These are phyloP conservation scores for Neomonachus schauinslandi DNA, from an alignment of 2,113 vertebrate genomes.

Conservation along the genomic window DNA sequence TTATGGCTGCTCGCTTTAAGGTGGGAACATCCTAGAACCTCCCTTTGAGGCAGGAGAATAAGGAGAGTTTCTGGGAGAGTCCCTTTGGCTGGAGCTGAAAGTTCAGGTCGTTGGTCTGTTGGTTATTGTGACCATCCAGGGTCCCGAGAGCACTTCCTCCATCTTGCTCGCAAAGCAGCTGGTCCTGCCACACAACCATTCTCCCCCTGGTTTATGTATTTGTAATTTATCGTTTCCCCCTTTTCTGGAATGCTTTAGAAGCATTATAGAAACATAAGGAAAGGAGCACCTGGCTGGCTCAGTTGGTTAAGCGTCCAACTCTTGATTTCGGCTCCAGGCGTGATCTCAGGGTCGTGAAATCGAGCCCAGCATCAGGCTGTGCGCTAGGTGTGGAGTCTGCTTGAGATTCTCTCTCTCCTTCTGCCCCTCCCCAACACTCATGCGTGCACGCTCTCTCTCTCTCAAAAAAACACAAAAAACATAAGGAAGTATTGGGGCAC, in stretches of 20 bases:
- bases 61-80: not conserved
- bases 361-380: not conserved
- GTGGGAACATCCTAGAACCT: not conserved
- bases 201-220: fast-evolving
- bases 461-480: not conserved
- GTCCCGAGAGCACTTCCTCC: fast-evolving
- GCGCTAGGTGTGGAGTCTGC: not conserved
- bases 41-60: not conserved
- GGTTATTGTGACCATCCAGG: fast-evolving
- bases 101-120: not conserved
- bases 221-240: not conserved
- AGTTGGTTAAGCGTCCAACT: not conserved
- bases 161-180: not conserved
- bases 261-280: not conserved
- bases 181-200: not conserved
- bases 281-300: not conserved
- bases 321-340: not conserved
- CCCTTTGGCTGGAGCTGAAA: not conserved
- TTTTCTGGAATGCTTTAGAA: not conserved
- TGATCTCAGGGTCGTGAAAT: not conserved
- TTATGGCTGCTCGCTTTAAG: not conserved
- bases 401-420: not conserved
- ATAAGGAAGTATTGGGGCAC: not conserved
- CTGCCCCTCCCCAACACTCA: not conserved
- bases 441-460: not conserved